Evolutionary conservation across 2,113 vertebrate species (phyloP), one percentile per base, ranked within the genome.

Genomic region (Candoia aspera): DNA sequence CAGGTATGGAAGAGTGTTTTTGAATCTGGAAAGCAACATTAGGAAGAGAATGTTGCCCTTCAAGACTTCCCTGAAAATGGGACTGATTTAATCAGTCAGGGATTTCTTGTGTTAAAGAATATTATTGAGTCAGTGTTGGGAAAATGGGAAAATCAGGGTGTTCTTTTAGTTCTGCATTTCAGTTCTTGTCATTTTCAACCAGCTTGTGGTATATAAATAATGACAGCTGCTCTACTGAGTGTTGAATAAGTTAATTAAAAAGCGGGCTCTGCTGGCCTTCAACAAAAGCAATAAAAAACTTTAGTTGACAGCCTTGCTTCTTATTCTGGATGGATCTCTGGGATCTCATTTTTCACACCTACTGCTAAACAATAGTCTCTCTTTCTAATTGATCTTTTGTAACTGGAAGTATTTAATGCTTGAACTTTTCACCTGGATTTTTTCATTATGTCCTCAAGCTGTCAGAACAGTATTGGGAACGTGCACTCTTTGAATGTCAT

Each of bases 241-340:
- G 49, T 0, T 2, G 59, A 94, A 91, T 83, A 91, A 90, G 84
- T 91, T 95, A 93, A 95, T 95, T 95, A 94, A 53, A 89, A 64
- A 58, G 2, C 59, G 93, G 83, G 91, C n/a, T 89, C 91, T 21
- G 2, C 0, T 26, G 91, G 84, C 60, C 17, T 87, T 15, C 13
- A 29, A 87, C 0, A 0, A 95, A 93, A 85, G 21, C 37, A 62
- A 85, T 49, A 33, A 93, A 55, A 15, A 86, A 19, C 11, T 46
- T 90, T 58, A 73, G 1, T 29, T 91, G 8, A 59, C 12, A 90
- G 1, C 3, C 26, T 92, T 84, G 42, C 0, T 91, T 8, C 93
- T 11, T 87, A 94, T 87, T 84, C 79, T 91, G 94, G 62, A 17
- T 89, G 19, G 6, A 0, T 0, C 13, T 0, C 42, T n/a, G 84